Evolutionary conservation across 1,140 invertebrate species (phyloP).

Genomic region (Drosophila oshimai): DNA sequence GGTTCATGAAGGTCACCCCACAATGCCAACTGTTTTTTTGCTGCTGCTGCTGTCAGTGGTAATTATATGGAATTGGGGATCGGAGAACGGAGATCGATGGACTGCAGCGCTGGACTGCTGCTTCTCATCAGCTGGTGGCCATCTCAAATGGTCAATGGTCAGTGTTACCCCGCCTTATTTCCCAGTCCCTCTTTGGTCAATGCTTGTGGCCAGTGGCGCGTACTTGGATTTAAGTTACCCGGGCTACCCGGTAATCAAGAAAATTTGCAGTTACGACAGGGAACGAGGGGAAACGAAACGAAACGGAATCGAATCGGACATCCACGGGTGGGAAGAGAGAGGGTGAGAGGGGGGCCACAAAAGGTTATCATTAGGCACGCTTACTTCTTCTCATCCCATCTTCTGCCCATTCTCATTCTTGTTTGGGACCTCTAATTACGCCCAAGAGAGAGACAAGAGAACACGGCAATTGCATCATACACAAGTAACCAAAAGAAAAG

Average conservation of each 20-base stretch:
- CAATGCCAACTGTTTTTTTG: conserved; percentile 11
- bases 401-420: conserved; percentile 10
- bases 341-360: conserved; percentile 6
- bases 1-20: conserved; percentile 29
- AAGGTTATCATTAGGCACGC: conserved; percentile 79
- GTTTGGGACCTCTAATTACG: conserved; percentile 61
- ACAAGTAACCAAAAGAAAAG: conserved; percentile 8
- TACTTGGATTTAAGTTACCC: conserved; percentile 64
- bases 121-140: conserved; percentile 24
- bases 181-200: conserved; percentile 1
- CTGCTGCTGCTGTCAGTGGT: background rate
- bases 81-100: conserved; percentile 24
- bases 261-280: conserved; percentile 66
- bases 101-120: background rate
- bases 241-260: conserved; percentile 71
- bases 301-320: background rate
- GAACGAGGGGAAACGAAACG: conserved; percentile 1
- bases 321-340: background rate
- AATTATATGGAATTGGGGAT: conserved; percentile 13
- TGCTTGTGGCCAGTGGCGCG: conserved; percentile 70
- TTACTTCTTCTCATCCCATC: conserved; percentile 51
- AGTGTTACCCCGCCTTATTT: conserved; percentile 1
- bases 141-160: conserved; percentile 36
- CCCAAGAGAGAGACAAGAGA: conserved; percentile 36
- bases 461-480: conserved; percentile 55